Evolutionary conservation across 2,113 vertebrate genomes (phyloP).

Genomic region (Megatriorchis doriae): DNA sequence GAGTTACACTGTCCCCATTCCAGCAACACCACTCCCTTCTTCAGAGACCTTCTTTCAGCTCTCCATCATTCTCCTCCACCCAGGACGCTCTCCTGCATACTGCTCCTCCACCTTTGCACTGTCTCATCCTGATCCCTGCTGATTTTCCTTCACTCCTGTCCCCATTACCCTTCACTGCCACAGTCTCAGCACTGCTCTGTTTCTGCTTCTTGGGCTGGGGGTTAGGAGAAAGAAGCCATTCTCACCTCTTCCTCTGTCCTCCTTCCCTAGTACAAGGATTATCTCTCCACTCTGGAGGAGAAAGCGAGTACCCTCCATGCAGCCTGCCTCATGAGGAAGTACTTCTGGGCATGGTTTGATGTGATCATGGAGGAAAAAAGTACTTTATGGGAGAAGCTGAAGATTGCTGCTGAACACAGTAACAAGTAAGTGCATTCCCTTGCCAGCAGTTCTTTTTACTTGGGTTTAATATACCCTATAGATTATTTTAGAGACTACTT

Average conservation of each 20-base stretch:
- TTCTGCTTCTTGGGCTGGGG: background rate
- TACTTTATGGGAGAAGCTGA: constrained; percentile 63
- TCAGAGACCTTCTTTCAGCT: background rate
- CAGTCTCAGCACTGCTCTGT: background rate
- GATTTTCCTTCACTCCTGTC: background rate
- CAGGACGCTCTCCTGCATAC: background rate
- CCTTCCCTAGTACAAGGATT: constrained; percentile 65
- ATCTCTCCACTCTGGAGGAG: constrained; percentile 63
- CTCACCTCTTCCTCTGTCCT: background rate
- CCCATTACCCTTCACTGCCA: background rate
- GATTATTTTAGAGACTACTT: background rate
- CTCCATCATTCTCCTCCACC: background rate
- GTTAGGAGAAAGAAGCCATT: background rate
- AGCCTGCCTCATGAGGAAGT: constrained; percentile 70
- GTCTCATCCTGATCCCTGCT: background rate
- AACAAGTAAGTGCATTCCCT: constrained; percentile 73
- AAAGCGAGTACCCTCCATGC: constrained; percentile 51
- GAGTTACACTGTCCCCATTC: background rate
- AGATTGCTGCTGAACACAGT: constrained; percentile 73
- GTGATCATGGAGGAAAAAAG: constrained; percentile 65
- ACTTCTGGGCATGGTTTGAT: constrained; percentile 76
- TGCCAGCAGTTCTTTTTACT: background rate
- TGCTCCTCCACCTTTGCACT: background rate
- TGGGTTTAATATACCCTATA: background rate
- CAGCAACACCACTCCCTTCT: background rate